phyloP scores from a whole-genome alignment of 2,113 vertebrate genomes.

The Seriola dumerili region DNA sequence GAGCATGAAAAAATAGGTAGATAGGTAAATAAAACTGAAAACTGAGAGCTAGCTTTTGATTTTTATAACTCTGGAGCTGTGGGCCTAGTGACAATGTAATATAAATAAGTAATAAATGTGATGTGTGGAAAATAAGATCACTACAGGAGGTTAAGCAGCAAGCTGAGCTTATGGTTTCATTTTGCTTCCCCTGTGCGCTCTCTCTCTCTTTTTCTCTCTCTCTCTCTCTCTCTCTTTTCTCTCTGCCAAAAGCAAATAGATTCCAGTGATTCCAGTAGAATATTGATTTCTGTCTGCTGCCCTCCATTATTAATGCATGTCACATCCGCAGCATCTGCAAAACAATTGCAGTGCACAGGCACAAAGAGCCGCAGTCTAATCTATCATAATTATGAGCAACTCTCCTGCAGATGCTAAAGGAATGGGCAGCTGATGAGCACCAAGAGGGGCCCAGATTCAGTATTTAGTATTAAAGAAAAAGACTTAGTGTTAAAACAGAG shows the following conservation, averaged over 20 bases:
- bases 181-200: not conserved
- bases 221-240: constrained; percentile 3
- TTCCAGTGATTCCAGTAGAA: constrained; percentile 48
- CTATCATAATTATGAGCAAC: constrained; percentile 91
- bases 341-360: constrained; percentile 86
- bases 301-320: constrained; percentile 88
- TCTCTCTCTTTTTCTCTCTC: constrained; percentile 15
- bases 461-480: constrained; percentile 19
- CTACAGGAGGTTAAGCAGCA: constrained; percentile 11
- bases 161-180: constrained; percentile 5
- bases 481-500: not conserved
- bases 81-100: not conserved
- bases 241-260: constrained; percentile 49
- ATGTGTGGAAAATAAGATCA: constrained; percentile 23
- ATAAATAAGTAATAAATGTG: constrained; percentile 7
- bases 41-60: not conserved
- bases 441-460: constrained; percentile 24
- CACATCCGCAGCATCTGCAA: constrained; percentile 89
- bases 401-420: constrained; percentile 84
- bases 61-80: not conserved
- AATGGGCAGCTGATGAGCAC: constrained; percentile 58
- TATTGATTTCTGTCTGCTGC: constrained; percentile 75
- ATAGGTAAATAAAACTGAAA: not conserved
- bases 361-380: constrained; percentile 90
- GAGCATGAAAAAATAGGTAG: not conserved